Percentiles rank a stretch among this genome's conserved stretches.
Evolutionary conservation across 2,113 vertebrate species (phyloP).

Genomic region (Excalfactoria chinensis): DNA sequence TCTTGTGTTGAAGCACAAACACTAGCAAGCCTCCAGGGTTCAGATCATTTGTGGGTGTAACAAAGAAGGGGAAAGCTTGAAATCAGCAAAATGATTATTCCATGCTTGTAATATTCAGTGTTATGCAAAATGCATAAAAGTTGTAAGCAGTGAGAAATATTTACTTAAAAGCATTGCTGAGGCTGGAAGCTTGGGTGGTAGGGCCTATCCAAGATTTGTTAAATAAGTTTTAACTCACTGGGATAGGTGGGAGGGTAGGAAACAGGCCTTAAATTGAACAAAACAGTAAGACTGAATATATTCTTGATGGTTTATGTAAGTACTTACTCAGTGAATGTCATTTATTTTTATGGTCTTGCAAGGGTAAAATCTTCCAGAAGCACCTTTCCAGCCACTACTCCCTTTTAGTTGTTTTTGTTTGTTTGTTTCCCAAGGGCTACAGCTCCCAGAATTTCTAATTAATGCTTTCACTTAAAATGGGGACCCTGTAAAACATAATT

Average conservation of each 20-base stretch:
- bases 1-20: neutral
- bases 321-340: neutral
- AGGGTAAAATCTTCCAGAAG: neutral
- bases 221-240: neutral
- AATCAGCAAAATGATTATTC: neutral
- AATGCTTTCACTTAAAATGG: neutral
- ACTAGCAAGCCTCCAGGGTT: neutral
- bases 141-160: neutral
- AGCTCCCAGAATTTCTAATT: neutral
- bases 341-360: neutral
- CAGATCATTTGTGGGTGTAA: neutral
- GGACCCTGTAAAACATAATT: neutral
- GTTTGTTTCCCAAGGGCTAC: neutral
- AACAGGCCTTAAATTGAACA: neutral
- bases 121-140: neutral
- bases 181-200: neutral
- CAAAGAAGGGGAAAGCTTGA: neutral
- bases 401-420: neutral
- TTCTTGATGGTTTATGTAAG: rapidly evolving
- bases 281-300: neutral
- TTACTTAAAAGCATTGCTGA: neutral
- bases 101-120: neutral
- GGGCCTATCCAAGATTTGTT: neutral
- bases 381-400: neutral
- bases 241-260: neutral